Percentiles rank a stretch among this genome's conserved stretches.
Conservation (phyloP, 92 coral and sea anemone genomes). For the Blastomussa wellsi region DNA sequence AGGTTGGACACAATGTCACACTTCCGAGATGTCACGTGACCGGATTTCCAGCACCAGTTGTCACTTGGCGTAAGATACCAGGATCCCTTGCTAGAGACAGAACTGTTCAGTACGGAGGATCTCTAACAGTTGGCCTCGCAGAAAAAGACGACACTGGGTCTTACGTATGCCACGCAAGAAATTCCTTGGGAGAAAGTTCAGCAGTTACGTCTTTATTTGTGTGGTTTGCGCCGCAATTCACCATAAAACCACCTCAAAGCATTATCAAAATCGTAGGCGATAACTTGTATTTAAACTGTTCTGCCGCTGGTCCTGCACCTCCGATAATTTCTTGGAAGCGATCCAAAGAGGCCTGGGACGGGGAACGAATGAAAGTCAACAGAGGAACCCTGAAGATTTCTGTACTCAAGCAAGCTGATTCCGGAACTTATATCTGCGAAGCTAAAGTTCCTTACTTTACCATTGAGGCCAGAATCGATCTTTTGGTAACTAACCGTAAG, state of each 20-base stretch:
- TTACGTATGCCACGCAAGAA: constrained; percentile 27
- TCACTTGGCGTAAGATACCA: constrained; percentile 19
- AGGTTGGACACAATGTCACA: not conserved
- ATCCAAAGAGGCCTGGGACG: constrained; percentile 11
- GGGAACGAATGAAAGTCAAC: constrained; percentile 10
- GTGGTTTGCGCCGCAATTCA: not conserved
- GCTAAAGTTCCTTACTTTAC: not conserved
- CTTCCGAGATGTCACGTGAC: constrained; percentile 34
- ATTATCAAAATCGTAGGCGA: not conserved
- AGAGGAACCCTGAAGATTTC: constrained; percentile 21
- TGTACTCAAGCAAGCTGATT: not conserved
- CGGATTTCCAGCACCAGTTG: constrained; percentile 18
- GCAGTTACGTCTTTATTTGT: constrained; percentile 4
- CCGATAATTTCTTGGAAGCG: constrained; percentile 19
- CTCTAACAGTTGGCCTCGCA: not conserved
- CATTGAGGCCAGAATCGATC: not conserved
- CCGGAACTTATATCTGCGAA: constrained; percentile 31
- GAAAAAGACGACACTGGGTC: not conserved
- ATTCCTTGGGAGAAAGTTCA: not conserved
- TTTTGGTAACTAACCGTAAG: not conserved
- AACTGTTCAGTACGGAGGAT: not conserved
- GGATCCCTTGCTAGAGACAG: constrained; percentile 13
- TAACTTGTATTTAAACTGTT: not conserved
- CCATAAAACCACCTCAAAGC: not conserved
- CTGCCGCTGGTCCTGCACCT: not conserved